Conservation (phyloP, 2,113 vertebrate species). For the Thalassarche chlororhynchos region DNA sequence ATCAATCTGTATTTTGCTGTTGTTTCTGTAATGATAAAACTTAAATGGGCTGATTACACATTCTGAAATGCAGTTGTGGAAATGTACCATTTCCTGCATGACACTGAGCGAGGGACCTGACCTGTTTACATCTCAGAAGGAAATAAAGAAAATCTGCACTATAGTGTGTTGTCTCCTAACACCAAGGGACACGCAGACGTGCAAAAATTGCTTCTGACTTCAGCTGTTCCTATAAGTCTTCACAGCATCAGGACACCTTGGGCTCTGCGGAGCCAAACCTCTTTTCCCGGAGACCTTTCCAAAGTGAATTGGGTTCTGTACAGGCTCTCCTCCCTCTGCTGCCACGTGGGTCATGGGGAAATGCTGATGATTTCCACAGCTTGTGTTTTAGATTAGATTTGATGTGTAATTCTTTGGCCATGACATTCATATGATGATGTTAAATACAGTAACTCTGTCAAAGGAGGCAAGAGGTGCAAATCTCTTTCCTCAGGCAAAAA, state of each 20-base stretch:
- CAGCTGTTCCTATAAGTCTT: accelerated
- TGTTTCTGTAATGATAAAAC: not conserved
- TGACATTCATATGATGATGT: accelerated
- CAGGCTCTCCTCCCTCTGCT: not conserved
- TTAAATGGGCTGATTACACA: not conserved
- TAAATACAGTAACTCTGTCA: not conserved
- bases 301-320: accelerated
- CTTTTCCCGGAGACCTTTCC: not conserved
- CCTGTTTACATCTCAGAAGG: not conserved
- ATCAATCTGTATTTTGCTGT: not conserved
- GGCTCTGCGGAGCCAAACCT: not conserved
- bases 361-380: accelerated
- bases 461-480: not conserved
- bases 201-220: not conserved
- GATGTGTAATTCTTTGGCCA: not conserved
- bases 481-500: not conserved
- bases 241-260: accelerated
- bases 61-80: not conserved
- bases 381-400: too few relatives aligned
- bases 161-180: not conserved
- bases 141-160: not conserved
- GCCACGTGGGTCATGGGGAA: accelerated
- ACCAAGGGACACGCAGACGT: accelerated
- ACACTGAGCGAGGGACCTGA: not conserved
- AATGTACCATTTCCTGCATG: not conserved